Base-by-base conservation (phyloP, 2,113 vertebrate species). In the Notothenia rossii region DNA sequence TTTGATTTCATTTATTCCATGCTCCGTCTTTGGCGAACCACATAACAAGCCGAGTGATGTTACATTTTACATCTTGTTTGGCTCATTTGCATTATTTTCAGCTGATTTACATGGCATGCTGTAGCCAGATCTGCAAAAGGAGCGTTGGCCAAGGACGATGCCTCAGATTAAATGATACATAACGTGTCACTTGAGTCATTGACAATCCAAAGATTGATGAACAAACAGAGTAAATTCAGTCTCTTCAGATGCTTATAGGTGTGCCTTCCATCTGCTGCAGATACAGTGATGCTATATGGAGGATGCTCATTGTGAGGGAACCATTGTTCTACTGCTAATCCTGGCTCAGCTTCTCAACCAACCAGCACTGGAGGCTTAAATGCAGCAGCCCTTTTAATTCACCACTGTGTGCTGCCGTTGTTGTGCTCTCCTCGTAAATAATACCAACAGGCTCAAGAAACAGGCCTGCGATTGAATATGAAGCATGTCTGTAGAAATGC, bases 311-410 rank as follows among this genome's bases (percentile, higher is more conserved):
- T 93, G 91, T 92, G 83, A 80, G 74, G 59, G 58, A 77, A 76
- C 83, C 81, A 90, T 93, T 92, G 92, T 93, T 92, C 86, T 86
- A 77, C 72, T 56, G 66, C 85, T 91, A 93, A 93, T 91, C 91
- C 89, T 80, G 83, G 86, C 88, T 93, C 91, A 85, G 84, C 73
- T 81, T 81, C 84, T 86, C 87, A 82, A 89, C 88, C 89, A 89
- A 93, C 89, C 86, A 90, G 87, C 82, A 82, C 81, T 72, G 75
- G 82, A 81, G 84, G 88, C 84, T 93, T 90, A 89, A 91, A 92
- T 90, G 77, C 85, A 88, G 90, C 88, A 89, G 81, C 81, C 75
- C 75, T 86, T 91, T 89, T 83, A 91, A 90, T 89, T 90, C 85
- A 88, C 88, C 82, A 80, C 73, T 88, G 89, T 83, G 77, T 89